Evolutionary conservation across 2,113 vertebrate genomes (phyloP), one percentile per base, ranked within the genome.

Genomic region (Nyctibius bracteatus): DNA sequence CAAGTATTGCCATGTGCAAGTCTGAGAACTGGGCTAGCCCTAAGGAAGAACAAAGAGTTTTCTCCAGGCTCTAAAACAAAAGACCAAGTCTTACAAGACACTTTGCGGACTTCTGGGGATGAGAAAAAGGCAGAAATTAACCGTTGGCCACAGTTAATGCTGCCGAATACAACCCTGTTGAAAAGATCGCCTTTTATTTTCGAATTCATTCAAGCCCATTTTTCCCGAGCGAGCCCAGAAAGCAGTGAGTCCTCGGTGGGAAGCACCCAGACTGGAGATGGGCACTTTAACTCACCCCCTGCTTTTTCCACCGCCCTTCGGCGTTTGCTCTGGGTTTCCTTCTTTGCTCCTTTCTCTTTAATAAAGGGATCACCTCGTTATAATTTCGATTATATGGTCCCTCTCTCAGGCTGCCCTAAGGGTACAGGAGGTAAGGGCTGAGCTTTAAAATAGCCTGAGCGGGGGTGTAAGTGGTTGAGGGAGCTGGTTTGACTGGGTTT

Each of bases 1-100:
- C 98, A 98, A 97, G 98, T 97, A 98, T 97, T 98, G 98, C 98
- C 97, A 98, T 98, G 98, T 97, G 98, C 97, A 98, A 98, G 98
- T 97, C 98, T 98, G 97, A 98, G 98, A 98, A 98, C 96, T 96
- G 97, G 96, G 97, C 97, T 98, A 96, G 96, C 96, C 96, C 97
- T 96, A 92, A 97, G 92, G 89, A 97, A 97, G 97, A 98, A 98
- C 98, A 98, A 98, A 98, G 98, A 98, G 97, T 97, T 95, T 95
- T 97, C 96, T 97, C 97, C 86, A 93, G 96, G 97, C 94, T 97
- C 94, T 96, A 95, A 98, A 97, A 98, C 98, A 98, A 98, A 98
- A 98, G 97, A 85, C 75, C 86, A 94, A 97, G 97, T 93, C 97
- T 96, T 97, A 95, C 80, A 97, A 97, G 97, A 97, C 83, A 97